Base-by-base conservation (phyloP, 1,140 invertebrate genomes). In the Drosophila grimshawi region DNA sequence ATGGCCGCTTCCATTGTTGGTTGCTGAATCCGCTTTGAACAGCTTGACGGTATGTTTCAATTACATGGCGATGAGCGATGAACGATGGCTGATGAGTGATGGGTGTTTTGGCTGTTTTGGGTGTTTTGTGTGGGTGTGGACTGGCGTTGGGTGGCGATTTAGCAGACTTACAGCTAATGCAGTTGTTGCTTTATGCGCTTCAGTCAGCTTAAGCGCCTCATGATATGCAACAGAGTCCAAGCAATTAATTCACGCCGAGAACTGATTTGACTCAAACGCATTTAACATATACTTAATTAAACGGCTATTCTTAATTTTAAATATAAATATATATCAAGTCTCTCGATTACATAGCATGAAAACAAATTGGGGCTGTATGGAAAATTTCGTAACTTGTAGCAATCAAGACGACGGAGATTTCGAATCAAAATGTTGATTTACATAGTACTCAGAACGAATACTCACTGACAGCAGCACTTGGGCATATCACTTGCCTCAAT, bases 401-500 rank as follows among this genome's bases (percentile, higher is more conserved):
- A 74, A 74, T 53, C 56, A 62, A 49, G 30, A 11, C 7, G 37
- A 29, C 19, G 19, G 19, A 10, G 19, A 3, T 41, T 7, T 29
- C 5, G 51, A 33, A 33, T 33, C 3, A 33, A 5, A 33, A 8
- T 7, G 33, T 11, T 5, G 27, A 30, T 10, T 29, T 8, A 7
- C 37, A 43, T 43, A 57, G 39, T 30, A 30, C 27, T 43, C 45
- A 33, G 10, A n/a, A 33, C 35, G 30, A 11, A 10, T 19, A 51
- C 10, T 37, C 53, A 11, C 30, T 33, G n/a, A 19, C 19, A 19
- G 19, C 19, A 19, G n/a, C 78, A 80, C 73, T 55, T 60, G 68
- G 51, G 73, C 61, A 77, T 59, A 73, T 63, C 63, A 67, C 71
- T 81, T 83, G 78, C 52, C 29, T 69, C 81, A 83, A 83, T 83